Evolutionary conservation across 2,888 invertebrate species (phyloP).

Genomic region (Ephialtes manifestator): DNA sequence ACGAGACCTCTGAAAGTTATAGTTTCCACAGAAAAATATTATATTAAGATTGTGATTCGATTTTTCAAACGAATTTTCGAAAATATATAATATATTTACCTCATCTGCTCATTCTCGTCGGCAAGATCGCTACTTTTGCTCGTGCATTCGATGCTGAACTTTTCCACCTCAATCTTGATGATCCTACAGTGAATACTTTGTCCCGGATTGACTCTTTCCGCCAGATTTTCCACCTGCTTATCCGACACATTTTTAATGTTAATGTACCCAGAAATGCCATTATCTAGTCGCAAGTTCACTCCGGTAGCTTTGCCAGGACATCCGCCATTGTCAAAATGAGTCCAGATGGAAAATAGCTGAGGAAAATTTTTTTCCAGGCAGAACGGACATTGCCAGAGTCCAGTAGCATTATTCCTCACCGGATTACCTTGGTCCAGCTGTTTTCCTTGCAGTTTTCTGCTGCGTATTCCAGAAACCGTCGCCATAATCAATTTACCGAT

Average conservation of each 20-base stretch:
- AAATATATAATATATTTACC: conserved; percentile 84
- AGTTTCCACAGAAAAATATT: too few species aligned
- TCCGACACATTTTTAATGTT: conserved; percentile 97
- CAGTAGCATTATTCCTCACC: conserved; percentile 96
- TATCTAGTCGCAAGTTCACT: conserved; percentile 95
- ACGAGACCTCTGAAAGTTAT: too few species aligned
- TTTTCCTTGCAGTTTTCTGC: conserved; percentile 96
- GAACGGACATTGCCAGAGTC: conserved; percentile 99
- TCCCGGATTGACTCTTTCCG: conserved; percentile 94
- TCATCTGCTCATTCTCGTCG: conserved; percentile 97
- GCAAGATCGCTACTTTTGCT: conserved; percentile 96
- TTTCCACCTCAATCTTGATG: conserved; percentile 97
- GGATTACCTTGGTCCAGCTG: conserved; percentile 98
- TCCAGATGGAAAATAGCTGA: conserved; percentile 98
- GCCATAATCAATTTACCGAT: conserved; percentile 95
- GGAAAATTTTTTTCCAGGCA: conserved; percentile 98
- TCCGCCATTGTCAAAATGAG: conserved; percentile 97
- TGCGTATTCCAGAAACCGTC: conserved; percentile 93
- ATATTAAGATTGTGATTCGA: too few species aligned
- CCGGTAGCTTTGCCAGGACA: conserved; percentile 99
- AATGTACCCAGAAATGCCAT: conserved; percentile 96
- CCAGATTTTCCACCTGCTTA: conserved; percentile 96
- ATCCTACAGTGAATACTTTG: conserved; percentile 95
- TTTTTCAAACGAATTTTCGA: too few species aligned
- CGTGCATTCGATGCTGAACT: conserved; percentile 97